Evolutionary conservation across 1,140 invertebrate genomes (phyloP), one percentile per base, ranked within the genome.

Genomic region (Zaprionus nigranus): DNA sequence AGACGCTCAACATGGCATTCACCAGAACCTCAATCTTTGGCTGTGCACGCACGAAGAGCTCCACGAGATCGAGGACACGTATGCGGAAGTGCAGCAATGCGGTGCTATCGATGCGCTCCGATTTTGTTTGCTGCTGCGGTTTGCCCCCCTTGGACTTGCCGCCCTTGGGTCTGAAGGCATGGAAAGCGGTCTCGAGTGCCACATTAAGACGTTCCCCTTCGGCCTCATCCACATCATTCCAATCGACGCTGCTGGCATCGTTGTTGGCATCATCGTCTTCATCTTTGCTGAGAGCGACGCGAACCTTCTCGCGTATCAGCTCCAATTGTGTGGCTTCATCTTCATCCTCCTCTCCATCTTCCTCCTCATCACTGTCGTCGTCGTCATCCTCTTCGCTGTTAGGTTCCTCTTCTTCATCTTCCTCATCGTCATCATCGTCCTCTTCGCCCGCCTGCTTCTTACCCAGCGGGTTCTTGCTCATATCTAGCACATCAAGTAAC

Each of bases 201-300:
- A 94, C 93, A 82, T 97, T 95, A 4, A 97, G 92, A 73, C 95
- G 94, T 75, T 95, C 95, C 5, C 96, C 96, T 91, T 97, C 95
- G 74, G 95, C 95, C 79, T 97, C 96, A 68, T 94, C 94, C 49
- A 97, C 95, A 75, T 96, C 94, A 83, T 97, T 96, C 17, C 96
- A 94, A 77, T 97, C 96, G 9, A 97, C 93, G 69, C 96, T 96
- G 90, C 78, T 84, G n/a, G 43, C 76, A 22, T 67, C 78, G 30
- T 70, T 26, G 0, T 73, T 65, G 12, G 9, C 30, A 30, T 69
- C 63, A 9, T 22, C 58, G 1, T 71, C 56, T 2, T 54, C 69
- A 6, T 61, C 59, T 6, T 68, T 61, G 2, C 73, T 30, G 22
- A 88, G 26, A 0, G 84, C 85, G 15, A 57, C 15, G n/a, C 84